Evolutionary conservation across 2,888 invertebrate species (phyloP), one percentile per base, ranked within the genome.

Genomic region (Agrilus biguttatus): DNA sequence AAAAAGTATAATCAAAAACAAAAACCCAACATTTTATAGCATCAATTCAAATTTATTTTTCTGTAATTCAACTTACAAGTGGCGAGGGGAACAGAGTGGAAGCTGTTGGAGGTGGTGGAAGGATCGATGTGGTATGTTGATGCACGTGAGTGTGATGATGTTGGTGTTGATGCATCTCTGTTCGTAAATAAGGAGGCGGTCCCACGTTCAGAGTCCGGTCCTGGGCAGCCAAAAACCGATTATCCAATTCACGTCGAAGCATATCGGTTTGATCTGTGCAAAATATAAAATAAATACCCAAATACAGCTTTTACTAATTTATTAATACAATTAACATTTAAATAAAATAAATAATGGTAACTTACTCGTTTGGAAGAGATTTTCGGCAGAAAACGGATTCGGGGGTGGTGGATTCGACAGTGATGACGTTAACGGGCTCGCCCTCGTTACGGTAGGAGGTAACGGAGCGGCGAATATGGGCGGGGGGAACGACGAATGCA

Each of bases 91-190:
- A 75, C 53, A 76, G 69, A 35, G 72, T 66, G 8, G 72, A 66
- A 56, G 72, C 58, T 45, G 71, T 66, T 44, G 74, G 66, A 17
- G 75, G 72, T 17, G 76, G 74, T 40, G 80, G 74, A 47, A 77
- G 61, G 45, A 80, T 69, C 44, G 80, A 74, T 44, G 83, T 75
- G 52, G 84, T 83, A 64, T 87, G 86, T 61, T 88, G 88, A 71
- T 89, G 90, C 58, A 90, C 83, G 67, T 89, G 87, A 42, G 87
- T 87, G 65, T 89, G 90, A 62, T 90, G 89, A 69, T 90, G 90
- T 66, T 88, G 89, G 72, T 90, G 90, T 70, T 89, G 89, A 67
- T 89, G 90, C 77, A 89, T 82, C 71, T 88, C 90, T 40, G 87
- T 88, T 58, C 86, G 77, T 59, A 83, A 73, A 55, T 79, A 80